Conservation (phyloP, 2,888 invertebrate species). For the Chrysolina oricalcia region DNA sequence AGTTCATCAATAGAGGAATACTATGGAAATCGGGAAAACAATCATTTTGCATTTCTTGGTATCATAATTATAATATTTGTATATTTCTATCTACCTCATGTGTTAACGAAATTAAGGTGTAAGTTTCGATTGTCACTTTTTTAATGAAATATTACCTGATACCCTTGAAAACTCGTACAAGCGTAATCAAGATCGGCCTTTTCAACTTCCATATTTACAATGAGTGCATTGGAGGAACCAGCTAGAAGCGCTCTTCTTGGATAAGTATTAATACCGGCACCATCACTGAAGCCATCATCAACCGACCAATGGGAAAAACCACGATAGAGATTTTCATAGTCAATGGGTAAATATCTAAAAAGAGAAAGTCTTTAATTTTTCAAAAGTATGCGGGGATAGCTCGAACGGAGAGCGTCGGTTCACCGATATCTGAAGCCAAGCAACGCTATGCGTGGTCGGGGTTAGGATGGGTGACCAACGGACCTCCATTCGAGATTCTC, state of each 20-base stretch:
- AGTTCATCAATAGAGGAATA: too few species aligned
- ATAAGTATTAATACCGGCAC: conserved; percentile 76
- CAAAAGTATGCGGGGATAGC: too few species aligned
- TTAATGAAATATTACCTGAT: conserved; percentile 49
- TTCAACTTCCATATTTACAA: conserved; percentile 55
- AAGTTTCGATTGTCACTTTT: not conserved
- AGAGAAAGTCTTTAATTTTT: not conserved
- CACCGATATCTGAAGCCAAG: too few species aligned
- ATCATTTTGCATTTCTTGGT: too few species aligned
- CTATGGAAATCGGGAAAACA: too few species aligned
- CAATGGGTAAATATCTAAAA: conserved; percentile 43
- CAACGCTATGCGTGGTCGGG: too few species aligned
- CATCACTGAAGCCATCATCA: conserved; percentile 75
- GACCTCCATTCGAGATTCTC: too few species aligned
- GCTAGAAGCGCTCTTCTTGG: conserved; percentile 79
- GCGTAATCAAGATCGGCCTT: conserved; percentile 58
- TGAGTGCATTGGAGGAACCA: conserved; percentile 73
- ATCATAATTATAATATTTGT: too few species aligned
- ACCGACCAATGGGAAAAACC: conserved; percentile 61
- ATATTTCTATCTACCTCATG: too few species aligned
- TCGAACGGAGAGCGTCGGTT: too few species aligned
- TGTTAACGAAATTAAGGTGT: not conserved
- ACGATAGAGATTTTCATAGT: conserved; percentile 29
- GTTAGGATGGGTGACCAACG: too few species aligned
- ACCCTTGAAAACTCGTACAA: conserved; percentile 60